Base-by-base conservation (phyloP, 1,140 invertebrate species). In the Steinernema khuongi region DNA sequence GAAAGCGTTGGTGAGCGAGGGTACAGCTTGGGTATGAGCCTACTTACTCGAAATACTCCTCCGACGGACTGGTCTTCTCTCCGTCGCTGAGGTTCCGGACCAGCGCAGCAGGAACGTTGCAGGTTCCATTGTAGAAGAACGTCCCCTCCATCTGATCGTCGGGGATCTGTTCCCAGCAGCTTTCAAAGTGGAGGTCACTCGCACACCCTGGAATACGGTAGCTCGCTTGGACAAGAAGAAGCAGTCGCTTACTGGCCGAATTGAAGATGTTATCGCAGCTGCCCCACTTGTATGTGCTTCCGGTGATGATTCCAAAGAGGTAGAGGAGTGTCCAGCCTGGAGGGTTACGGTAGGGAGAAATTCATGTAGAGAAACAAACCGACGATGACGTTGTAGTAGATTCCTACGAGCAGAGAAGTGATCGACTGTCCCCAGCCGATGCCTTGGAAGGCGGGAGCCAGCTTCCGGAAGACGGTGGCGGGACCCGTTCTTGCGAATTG, bases 401-500 rank as follows among this genome's bases (percentile, higher is more conserved):
- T 94, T 0, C 32, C 31, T 19, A 81, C 78, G 18, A 82, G 68
- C 28, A 80, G 50, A 18, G 79, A 72, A 17, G 82, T 74, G 26
- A 60, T 7, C 2, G 73, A 71, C 74, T 81, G 80, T 26, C 76
- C 36, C 80, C 81, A 81, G 7, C 80, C 80, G 29, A 81, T 76
- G 4, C 79, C 79, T 80, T 81, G 79, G 60, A 81, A 74, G 7
- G 73, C 29, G 4, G 81, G 80, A 28, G 73, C 41, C n/a, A 93
- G 92, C 81, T 97, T 94, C 88, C 94, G 94, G 88, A 97, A 97
- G 0, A 97, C 93, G 0, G 94, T 93, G 1, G 98, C 87, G 26
- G 94, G 94, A 17, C 96, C 96, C 72, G 96, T 93, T 1, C 94
- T 94, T 75, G 95, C 87, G 91, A 95, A 97, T 88, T 99, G 95